These are phyloP conservation scores for Macroglossus sobrinus DNA, from an alignment of 2,113 vertebrate genomes.

Conservation along the genomic window DNA sequence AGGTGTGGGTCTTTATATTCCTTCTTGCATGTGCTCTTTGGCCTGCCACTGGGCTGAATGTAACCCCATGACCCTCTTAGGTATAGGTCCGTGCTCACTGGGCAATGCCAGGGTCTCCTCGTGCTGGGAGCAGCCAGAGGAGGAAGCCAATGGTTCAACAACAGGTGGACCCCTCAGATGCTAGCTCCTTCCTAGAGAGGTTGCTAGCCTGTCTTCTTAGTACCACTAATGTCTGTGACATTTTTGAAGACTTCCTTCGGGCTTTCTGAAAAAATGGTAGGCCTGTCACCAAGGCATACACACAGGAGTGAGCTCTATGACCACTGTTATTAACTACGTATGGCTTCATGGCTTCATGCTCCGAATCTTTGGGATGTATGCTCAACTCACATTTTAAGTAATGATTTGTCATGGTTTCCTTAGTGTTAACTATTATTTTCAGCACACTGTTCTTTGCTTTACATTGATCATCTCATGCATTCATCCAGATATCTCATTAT, in stretches of 20 bases:
- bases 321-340: background rate
- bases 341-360: background rate
- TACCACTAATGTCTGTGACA: background rate
- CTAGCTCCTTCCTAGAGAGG: background rate
- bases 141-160: background rate
- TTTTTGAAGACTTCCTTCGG: background rate
- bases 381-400: background rate
- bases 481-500: background rate
- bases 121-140: background rate
- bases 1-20: background rate
- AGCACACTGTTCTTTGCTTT: background rate
- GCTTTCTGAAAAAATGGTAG: background rate
- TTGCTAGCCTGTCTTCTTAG: background rate
- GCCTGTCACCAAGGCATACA: background rate
- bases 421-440: background rate
- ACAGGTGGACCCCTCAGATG: background rate
- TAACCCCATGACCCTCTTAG: background rate
- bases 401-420: background rate
- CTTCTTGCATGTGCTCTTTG: rapidly evolving
- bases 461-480: background rate
- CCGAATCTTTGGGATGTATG: background rate
- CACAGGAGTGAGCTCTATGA: background rate
- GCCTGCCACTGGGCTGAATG: background rate
- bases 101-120: background rate
- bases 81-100: background rate